Evolutionary conservation across 2,888 invertebrate genomes (phyloP), one percentile per base, ranked within the genome.

Genomic region (Periphyllus acericola): DNA sequence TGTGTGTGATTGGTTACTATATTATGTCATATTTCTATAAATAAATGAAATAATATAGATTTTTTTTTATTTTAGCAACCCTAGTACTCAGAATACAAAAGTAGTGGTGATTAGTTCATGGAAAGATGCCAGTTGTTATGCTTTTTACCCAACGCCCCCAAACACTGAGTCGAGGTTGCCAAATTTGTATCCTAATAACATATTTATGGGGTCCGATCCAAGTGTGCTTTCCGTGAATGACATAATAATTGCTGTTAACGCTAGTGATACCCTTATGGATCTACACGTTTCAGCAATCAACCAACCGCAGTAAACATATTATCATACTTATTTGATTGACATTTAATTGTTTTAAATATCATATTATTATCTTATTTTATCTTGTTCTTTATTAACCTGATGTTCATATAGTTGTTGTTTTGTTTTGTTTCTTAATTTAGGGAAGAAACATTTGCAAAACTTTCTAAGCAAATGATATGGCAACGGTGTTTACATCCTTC

Each of bases 401-500:
- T 46, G 46, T 46, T 46, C 36, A n/a, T n/a, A n/a, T n/a, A n/a
- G n/a, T n/a, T n/a, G n/a, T 36, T 5, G 6, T 36, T 14, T 46
- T 46, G 11, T 46, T 29, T 29, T 19, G 8, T 68, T 29, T 68
- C 29, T 68, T 29, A 21, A 60, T 60, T 60, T n/a, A 87, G 87
- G 29, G 87, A 81, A 74, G 87, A 87, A 74, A 32, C 74, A n/a
- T 87, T 80, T 74, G 46, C 17, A 66, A 87, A 75, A 66, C 74
- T 87, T 21, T n/a, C 32, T n/a, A 87, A 75, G 34, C 87, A 87
- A 40, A 72, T 87, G 17, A 29, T 81, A 40, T 75, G 60, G 32
- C 87, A 87, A 66, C 60, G 66, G 19, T 60, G 72, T 66, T 87
- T 87, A n/a, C 80, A 87, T 52, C 87, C 87, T 5, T 81, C 87